Conservation (phyloP, 2,888 invertebrate species). For the Psylliodes chrysocephalus region DNA sequence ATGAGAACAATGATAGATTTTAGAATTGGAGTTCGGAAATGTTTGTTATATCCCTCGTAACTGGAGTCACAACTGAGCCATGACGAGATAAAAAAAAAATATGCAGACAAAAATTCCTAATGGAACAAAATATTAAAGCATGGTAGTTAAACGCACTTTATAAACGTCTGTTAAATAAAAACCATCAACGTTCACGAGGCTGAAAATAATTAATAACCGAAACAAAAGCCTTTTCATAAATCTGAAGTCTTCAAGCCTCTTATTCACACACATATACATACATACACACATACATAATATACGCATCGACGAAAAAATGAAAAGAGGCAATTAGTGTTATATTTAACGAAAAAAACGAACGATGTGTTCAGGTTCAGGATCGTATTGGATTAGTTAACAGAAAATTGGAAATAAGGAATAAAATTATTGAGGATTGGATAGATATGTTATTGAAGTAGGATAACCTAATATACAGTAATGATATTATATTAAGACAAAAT, state of each 20-base stretch:
- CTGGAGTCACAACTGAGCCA: too few species aligned
- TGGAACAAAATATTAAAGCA: not conserved
- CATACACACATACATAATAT: constrained; percentile 15
- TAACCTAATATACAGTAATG: too few species aligned
- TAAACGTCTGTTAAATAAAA: constrained; percentile 12
- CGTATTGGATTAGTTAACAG: too few species aligned
- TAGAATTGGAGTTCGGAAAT: too few species aligned
- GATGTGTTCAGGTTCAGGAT: constrained; percentile 17
- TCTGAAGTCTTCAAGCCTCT: constrained; percentile 24
- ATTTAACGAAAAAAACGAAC: constrained; percentile 40
- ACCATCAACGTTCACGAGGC: constrained; percentile 12
- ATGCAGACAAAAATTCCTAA: too few species aligned
- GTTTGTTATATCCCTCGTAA: too few species aligned
- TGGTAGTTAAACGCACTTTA: constrained; percentile 1
- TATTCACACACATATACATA: constrained; percentile 17
- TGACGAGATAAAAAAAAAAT: too few species aligned
- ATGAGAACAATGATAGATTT: too few species aligned
- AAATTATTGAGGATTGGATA: too few species aligned
- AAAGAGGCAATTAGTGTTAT: constrained; percentile 41
- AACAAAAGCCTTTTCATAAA: constrained; percentile 30
- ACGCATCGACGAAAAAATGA: constrained; percentile 30
- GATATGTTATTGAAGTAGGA: too few species aligned
- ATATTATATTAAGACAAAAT: too few species aligned
- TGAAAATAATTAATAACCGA: constrained; percentile 24
- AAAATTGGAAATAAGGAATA: too few species aligned